Conservation (phyloP, 2,888 invertebrate genomes). For the Mesorhabditis spiculigera region DNA sequence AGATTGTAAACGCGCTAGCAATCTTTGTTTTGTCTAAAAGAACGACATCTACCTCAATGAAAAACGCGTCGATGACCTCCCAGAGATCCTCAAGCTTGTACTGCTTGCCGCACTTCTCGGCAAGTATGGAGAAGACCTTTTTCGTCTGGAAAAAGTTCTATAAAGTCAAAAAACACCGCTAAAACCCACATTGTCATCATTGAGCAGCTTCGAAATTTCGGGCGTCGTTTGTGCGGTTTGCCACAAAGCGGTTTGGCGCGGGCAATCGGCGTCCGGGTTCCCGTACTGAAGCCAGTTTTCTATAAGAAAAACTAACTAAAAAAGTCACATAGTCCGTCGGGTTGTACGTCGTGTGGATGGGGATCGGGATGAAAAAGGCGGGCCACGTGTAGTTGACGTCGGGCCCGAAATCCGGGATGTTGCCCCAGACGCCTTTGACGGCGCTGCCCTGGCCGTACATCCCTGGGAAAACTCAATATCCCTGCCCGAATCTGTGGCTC, state of each 20-base stretch:
- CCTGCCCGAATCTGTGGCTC: not conserved
- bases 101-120: conserved; percentile 18
- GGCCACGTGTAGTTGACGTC: conserved; percentile 21
- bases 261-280: conserved; percentile 18
- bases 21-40: not conserved
- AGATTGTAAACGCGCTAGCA: conserved; percentile 8
- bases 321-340: conserved; percentile 22
- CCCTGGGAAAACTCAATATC: conserved; percentile 6
- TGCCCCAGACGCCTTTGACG: not conserved
- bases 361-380: conserved; percentile 20
- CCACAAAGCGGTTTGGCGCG: conserved; percentile 22
- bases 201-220: conserved; percentile 14
- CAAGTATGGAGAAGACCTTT: not conserved
- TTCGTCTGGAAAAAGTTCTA: not conserved
- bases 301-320: too few relatives aligned
- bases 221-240: conserved; percentile 17
- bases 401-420: conserved; percentile 19
- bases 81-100: conserved; percentile 29
- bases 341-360: conserved; percentile 26
- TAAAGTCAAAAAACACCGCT: not conserved
- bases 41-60: conserved; percentile 24
- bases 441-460: conserved; percentile 19
- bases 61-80: conserved; percentile 25
- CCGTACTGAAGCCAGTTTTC: conserved; percentile 16
- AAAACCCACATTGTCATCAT: not conserved